Conservation (phyloP, 2,888 invertebrate genomes). For the Lepidonotus clava region DNA sequence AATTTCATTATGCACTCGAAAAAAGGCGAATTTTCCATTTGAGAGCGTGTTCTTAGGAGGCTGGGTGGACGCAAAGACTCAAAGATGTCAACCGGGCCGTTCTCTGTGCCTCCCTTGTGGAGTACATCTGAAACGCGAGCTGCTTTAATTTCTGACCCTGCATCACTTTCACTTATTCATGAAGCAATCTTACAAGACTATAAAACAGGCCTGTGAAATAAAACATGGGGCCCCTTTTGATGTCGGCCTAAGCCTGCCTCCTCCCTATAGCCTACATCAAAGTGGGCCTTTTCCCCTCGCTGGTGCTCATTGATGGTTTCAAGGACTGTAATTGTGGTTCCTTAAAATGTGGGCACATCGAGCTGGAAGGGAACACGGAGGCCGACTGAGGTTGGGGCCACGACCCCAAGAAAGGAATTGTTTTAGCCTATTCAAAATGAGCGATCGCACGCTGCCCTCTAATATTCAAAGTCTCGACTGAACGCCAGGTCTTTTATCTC, state of each 20-base stretch:
- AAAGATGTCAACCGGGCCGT: neutral
- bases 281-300: conserved; percentile 28
- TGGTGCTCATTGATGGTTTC: conserved; percentile 28
- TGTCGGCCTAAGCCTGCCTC: neutral
- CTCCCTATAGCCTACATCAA: conserved; percentile 18
- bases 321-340: conserved; percentile 43
- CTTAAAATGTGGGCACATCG: conserved; percentile 19
- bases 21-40: neutral
- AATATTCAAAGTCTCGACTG: conserved; percentile 17
- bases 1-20: neutral
- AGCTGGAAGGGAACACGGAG: neutral
- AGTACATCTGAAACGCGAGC: conserved; percentile 17
- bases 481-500: conserved; percentile 19
- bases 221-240: conserved; percentile 37
- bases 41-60: neutral
- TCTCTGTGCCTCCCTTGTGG: neutral
- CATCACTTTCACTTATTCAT: conserved; percentile 50
- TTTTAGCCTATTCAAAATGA: conserved; percentile 42
- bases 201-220: conserved; percentile 48
- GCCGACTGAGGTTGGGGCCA: neutral
- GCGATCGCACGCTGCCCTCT: conserved; percentile 21
- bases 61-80: too few relatives aligned
- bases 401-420: neutral
- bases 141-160: conserved; percentile 43
- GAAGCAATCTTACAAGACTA: conserved; percentile 42